Evolutionary conservation across 2,888 invertebrate genomes (phyloP).

Genomic region (Tetheella fluctuosa): DNA sequence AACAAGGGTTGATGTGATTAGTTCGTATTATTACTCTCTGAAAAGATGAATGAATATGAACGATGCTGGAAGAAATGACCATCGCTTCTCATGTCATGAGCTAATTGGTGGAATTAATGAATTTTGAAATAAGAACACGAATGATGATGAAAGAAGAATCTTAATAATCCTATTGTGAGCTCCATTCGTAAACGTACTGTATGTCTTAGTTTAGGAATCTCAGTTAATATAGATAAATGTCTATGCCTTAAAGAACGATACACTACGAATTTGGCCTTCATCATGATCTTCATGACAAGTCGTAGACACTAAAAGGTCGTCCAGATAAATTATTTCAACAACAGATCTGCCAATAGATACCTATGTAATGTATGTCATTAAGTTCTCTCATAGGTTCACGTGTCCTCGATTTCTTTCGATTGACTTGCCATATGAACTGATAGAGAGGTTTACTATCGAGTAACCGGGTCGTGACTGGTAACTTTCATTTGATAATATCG

Average conservation of each 20-base stretch:
- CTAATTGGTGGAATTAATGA: no score
- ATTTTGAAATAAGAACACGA: no score
- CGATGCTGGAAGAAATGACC: no score
- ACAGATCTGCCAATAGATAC: neutral
- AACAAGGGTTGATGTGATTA: neutral
- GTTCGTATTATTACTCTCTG: no score
- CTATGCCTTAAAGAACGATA: neutral
- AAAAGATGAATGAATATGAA: no score
- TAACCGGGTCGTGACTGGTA: constrained; percentile 30
- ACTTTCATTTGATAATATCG: constrained; percentile 32
- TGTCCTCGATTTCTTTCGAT: constrained; percentile 5
- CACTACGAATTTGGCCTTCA: neutral
- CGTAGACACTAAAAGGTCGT: constrained; percentile 6
- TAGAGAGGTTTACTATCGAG: constrained; percentile 24
- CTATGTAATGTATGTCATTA: constrained; percentile 6
- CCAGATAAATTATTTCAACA: neutral
- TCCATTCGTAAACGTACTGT: no score
- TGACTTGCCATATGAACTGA: constrained; percentile 18
- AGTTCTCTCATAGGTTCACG: neutral
- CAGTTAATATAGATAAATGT: neutral
- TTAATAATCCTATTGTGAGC: no score
- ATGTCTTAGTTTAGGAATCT: neutral
- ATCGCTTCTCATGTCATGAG: no score
- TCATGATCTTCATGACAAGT: neutral
- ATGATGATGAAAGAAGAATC: no score